Evolutionary conservation across 2,113 vertebrate species (phyloP).

Genomic region (Marmota monax): DNA sequence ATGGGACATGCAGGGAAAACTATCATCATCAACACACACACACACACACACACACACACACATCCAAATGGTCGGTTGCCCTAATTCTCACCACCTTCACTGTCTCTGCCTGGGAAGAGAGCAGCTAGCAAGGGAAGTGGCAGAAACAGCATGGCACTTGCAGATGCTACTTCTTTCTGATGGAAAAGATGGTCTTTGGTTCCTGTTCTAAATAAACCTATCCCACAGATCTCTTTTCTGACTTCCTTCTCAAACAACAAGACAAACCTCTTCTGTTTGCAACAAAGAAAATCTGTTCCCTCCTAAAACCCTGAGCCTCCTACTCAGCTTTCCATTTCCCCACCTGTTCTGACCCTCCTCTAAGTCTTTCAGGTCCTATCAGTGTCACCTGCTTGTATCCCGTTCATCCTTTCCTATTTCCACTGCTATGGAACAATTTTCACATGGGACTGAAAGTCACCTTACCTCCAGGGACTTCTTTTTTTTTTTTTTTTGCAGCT

Average conservation of each 20-base stretch:
- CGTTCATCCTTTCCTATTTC: not conserved
- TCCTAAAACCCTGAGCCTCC: not conserved
- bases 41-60: not conserved
- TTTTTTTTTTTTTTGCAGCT: too few species aligned
- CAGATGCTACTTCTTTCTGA: not conserved
- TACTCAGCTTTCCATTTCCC: not conserved
- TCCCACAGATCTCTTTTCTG: not conserved
- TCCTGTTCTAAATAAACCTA: not conserved
- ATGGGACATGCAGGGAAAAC: not conserved
- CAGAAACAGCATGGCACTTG: not conserved
- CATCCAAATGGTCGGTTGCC: too few species aligned
- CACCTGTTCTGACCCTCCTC: not conserved
- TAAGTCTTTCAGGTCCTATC: not conserved
- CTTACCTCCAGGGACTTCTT: too few species aligned
- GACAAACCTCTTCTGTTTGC: too few species aligned
- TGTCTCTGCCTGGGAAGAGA: not conserved
- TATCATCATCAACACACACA: not conserved
- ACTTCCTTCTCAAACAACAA: not conserved
- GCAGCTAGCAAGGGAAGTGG: not conserved
- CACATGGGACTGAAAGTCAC: accelerated
- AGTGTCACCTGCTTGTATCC: too few species aligned
- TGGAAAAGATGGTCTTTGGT: not conserved
- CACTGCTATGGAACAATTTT: not conserved
- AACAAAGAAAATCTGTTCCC: not conserved
- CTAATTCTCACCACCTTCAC: not conserved